Evolutionary conservation across 2,888 invertebrate genomes (phyloP), one percentile per base, ranked within the genome.

Genomic region (Watsonalla cultraria): DNA sequence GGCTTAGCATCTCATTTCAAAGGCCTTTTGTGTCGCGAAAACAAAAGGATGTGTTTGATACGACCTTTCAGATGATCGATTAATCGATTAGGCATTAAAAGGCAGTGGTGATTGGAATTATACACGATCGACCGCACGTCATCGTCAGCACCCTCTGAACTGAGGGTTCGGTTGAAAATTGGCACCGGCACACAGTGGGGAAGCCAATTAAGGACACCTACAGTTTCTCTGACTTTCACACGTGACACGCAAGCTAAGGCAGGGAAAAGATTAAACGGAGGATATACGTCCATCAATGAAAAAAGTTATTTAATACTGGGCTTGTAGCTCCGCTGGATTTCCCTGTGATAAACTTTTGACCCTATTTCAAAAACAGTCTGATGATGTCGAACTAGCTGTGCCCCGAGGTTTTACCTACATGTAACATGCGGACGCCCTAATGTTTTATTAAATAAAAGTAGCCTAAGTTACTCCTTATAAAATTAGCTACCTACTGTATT

Each of bases 1-100:
- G 57, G 61, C 62, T 68, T 65, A 68, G 61, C 60, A 68, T 64
- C 64, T 60, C 56, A 60, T 61, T 63, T 61, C 58, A 61, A 61
- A 68, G 62, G 59, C 59, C 58, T 65, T 66, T 68, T 69, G 65
- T 65, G 58, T 61, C 58, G 59, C 51, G 59, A 66, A 61, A 61
- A 69, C 70, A 68, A 69, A 63, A 61, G 58, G 60, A 54, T 56
- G 64, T 65, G 62, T 65, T 64, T 64, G 60, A 68, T 66, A 61
- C 60, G 53, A 60, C 59, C 56, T 37, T 59, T 57, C 57, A 55
- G 57, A 56, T 69, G 62, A 68, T 68, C 61, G 70, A 67, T 67
- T 65, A 51, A 69, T 65, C 60, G 70, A 65, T 67, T 67, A 51
- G 61, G 56, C 46, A 59, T 61, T 37, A 49, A 49, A 39, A 49